Evolutionary conservation across 2,888 invertebrate genomes (phyloP).

Genomic region (Neoitamus cyanurus): DNA sequence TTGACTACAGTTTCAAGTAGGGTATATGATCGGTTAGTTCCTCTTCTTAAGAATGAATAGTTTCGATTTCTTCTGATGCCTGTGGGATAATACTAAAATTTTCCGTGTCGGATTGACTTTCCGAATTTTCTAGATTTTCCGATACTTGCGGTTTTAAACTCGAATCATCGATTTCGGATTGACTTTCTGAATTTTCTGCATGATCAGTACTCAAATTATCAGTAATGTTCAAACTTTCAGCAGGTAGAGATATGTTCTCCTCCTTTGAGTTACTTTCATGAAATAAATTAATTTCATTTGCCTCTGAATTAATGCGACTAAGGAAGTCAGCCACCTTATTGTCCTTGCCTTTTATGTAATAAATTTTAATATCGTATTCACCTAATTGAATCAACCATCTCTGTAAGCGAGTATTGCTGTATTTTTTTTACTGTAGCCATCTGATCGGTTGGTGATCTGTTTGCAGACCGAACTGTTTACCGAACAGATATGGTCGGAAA

Average conservation of each 20-base stretch:
- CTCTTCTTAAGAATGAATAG: constrained; percentile 28
- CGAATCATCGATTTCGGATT: neutral
- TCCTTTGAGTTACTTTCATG: neutral
- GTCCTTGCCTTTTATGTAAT: constrained; percentile 34
- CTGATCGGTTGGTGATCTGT: constrained; percentile 36
- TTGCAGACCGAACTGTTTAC: constrained; percentile 16
- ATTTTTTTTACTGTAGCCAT: constrained; percentile 27
- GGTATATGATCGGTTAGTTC: constrained; percentile 10
- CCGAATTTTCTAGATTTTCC: neutral
- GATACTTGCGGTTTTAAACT: too few relatives aligned
- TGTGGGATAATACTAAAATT: neutral
- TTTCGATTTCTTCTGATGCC: constrained; percentile 29
- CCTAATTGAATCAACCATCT: constrained; percentile 21
- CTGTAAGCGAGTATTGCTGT: constrained; percentile 12
- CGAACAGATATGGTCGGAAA: constrained; percentile 48
- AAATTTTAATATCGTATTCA: neutral
- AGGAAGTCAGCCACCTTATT: constrained; percentile 41
- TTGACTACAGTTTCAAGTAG: constrained; percentile 41
- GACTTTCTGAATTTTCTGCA: neutral
- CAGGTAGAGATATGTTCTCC: neutral
- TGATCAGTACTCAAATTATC: neutral
- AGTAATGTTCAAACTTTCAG: neutral
- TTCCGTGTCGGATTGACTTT: neutral
- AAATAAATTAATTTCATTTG: constrained; percentile 4
- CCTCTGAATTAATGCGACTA: constrained; percentile 30